phyloP scores from a whole-genome alignment of 2,888 invertebrate genomes.

The Onchidella celtica region DNA sequence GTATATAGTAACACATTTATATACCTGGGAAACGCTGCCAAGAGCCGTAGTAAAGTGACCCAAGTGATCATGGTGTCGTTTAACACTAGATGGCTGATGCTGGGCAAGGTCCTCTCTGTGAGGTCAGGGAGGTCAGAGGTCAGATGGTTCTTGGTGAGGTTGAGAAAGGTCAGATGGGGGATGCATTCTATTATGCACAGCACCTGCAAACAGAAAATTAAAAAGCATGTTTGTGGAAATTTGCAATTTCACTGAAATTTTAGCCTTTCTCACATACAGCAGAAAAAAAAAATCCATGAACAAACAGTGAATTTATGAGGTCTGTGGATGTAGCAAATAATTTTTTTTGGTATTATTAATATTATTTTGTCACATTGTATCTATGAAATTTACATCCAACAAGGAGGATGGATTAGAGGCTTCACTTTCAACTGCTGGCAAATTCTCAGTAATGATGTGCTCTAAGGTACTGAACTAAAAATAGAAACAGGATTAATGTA shows the following conservation, averaged over 20 bases:
- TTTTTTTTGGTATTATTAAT: too few species aligned
- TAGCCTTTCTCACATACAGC: not conserved
- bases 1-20: too few species aligned
- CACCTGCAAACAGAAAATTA: conserved; percentile 83
- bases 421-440: too few species aligned
- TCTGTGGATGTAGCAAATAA: too few species aligned
- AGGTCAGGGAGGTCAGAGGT: conserved; percentile 47
- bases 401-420: too few species aligned
- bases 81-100: conserved; percentile 87
- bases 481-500: too few species aligned
- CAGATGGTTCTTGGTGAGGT: conserved; percentile 92
- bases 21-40: conserved; percentile 81
- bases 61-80: conserved; percentile 94
- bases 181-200: conserved; percentile 92
- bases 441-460: too few species aligned
- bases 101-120: conserved; percentile 48
- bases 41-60: conserved; percentile 89
- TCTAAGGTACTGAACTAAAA: too few species aligned
- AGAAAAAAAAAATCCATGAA: not conserved
- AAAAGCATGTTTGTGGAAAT: too few species aligned
- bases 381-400: too few species aligned
- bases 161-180: conserved; percentile 93
- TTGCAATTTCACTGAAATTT: not conserved
- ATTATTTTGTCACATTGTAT: too few species aligned
- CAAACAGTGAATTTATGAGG: too few species aligned